Base-by-base conservation (phyloP, 1,140 invertebrate genomes). In the Oryzaephilus surinamensis region DNA sequence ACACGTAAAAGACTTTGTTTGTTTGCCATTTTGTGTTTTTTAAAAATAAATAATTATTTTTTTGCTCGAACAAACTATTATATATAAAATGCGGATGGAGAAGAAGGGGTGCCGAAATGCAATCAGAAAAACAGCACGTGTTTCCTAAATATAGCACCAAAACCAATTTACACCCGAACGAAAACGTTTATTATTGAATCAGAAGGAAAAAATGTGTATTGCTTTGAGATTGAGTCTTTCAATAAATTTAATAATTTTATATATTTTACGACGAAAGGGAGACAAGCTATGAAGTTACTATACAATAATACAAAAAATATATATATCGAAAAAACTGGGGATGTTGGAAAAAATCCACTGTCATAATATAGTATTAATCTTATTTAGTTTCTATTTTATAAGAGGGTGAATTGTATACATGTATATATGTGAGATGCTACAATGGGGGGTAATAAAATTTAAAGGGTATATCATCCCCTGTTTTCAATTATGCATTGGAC, bases 101-200 rank as follows among this genome's bases (percentile, higher is more conserved):
- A n/a, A n/a, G n/a, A n/a, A n/a, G n/a, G n/a, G n/a, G n/a, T n/a
- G n/a, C n/a, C n/a, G n/a, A n/a, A n/a, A n/a, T n/a, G n/a, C n/a
- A n/a, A n/a, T n/a, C 36, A 38, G 36, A 38, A 38, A 38, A 38
- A 38, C 30, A 27, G 30, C 36, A 38, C 36, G 36, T 38, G 36
- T 28, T 38, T 38, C 30, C 30, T 38, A 18, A 26, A 27, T 30
- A 38, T 38, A n/a, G 36, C 36, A 38, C 36, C 27, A 31, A 38
- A 38, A 30, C 36, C 36, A 38, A 38, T 38, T 38, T 28, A 30
- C 36, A 38, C 36, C 36, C 27, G 30, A 30, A 38, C 29, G 36
- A 31, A 38, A 30, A 30, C 36, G 13, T 38, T n/a, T n/a, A n/a
- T n/a, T n/a, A n/a, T n/a, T n/a, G n/a, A n/a, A n/a, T n/a, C n/a